Conservation (phyloP, 1,140 invertebrate species). For the Melitaea cinxia region DNA sequence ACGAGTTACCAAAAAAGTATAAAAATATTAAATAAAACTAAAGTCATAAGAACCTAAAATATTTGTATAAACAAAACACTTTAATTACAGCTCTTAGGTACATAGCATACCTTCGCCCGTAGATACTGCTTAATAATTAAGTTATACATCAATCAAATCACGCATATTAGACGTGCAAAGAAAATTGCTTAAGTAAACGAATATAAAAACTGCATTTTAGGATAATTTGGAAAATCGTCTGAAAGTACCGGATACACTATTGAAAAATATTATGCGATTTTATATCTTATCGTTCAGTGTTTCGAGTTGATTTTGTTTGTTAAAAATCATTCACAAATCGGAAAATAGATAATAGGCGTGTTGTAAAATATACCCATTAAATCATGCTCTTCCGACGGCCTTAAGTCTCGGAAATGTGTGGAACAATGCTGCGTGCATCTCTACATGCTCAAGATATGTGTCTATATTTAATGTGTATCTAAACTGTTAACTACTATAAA, state of each 20-base stretch:
- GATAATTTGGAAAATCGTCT: slow-evolving; percentile 58
- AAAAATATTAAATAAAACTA: background rate
- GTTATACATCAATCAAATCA: slow-evolving; percentile 22
- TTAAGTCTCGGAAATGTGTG: slow-evolving; percentile 63
- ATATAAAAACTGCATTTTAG: slow-evolving; percentile 36
- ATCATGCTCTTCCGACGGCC: slow-evolving; percentile 72
- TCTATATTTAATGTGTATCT: slow-evolving; percentile 13
- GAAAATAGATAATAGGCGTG: slow-evolving; percentile 68
- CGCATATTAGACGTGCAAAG: slow-evolving; percentile 32
- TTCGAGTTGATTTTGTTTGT: slow-evolving; percentile 25
- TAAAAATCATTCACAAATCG: slow-evolving; percentile 30
- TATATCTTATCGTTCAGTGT: background rate
- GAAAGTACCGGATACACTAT: slow-evolving; percentile 50
- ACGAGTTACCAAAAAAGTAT: no score
- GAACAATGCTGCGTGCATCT: slow-evolving; percentile 41
- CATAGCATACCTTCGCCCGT: background rate
- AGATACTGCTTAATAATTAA: slow-evolving; percentile 1
- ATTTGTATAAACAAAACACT: background rate
- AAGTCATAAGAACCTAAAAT: background rate
- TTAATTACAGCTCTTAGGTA: background rate
- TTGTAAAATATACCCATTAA: slow-evolving; percentile 63
- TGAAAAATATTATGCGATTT: slow-evolving; percentile 10
- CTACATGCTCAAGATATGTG: slow-evolving; percentile 29
- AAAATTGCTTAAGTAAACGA: slow-evolving; percentile 10
- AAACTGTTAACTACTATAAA: no score